Evolutionary conservation across 2,888 invertebrate species (phyloP).

Genomic region (Ochropacha duplaris): DNA sequence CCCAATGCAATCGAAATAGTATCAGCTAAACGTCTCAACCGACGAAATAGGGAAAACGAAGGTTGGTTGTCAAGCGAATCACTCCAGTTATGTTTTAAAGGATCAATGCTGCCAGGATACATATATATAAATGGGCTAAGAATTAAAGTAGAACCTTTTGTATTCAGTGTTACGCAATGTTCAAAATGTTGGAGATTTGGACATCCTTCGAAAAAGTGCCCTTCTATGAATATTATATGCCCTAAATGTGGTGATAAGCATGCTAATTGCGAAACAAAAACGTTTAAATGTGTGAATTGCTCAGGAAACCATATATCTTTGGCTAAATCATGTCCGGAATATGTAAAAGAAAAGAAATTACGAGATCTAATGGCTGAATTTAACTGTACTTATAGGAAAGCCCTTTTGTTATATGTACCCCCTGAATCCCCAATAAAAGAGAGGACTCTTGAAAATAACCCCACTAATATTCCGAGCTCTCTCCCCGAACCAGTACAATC

Average conservation of each 20-base stretch:
- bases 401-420: constrained; percentile 5
- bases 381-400: constrained; percentile 13
- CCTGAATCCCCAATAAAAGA: not conserved
- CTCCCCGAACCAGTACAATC: not conserved
- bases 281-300: constrained; percentile 15
- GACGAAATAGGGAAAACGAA: not conserved
- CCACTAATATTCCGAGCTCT: not conserved
- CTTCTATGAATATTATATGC: constrained; percentile 7
- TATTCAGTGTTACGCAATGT: constrained; percentile 13
- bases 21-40: constrained; percentile 5
- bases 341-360: constrained; percentile 16
- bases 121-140: constrained; percentile 4
- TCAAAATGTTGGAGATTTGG: too few species aligned
- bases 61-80: constrained; percentile 12
- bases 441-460: not conserved
- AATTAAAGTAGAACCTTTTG: constrained; percentile 12
- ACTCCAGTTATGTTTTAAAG: constrained; percentile 8
- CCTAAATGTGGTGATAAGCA: constrained; percentile 15
- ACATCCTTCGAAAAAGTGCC: constrained; percentile 10
- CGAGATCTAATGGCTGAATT: constrained; percentile 14
- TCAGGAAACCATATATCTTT: constrained; percentile 14
- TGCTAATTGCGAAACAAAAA: constrained; percentile 10
- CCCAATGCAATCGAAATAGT: constrained; percentile 1
- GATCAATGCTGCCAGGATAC: constrained; percentile 8
- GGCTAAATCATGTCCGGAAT: constrained; percentile 13